Percentiles rank a stretch among this genome's conserved stretches.
phyloP scores from a whole-genome alignment of 2,797 vertebrate genomes.

The Fratercula arctica region DNA sequence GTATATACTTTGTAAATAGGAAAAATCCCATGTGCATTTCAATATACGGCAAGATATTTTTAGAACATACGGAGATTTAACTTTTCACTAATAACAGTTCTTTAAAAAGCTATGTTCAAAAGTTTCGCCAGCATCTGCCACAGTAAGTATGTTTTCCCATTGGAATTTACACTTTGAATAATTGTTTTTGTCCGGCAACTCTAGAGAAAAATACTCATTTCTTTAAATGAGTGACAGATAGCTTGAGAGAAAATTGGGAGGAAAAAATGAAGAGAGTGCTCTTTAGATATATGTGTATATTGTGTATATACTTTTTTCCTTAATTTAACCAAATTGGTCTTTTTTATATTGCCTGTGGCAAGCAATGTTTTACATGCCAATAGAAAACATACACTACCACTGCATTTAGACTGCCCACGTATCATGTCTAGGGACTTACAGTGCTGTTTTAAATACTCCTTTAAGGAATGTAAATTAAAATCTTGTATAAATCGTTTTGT shows the following conservation, averaged over 20 bases:
- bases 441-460: slow-evolving; percentile 56
- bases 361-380: slow-evolving; percentile 50
- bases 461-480: slow-evolving; percentile 67
- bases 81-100: background rate
- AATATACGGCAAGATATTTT: slow-evolving; percentile 1
- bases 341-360: slow-evolving; percentile 70
- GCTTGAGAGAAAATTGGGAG: background rate
- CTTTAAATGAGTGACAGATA: background rate
- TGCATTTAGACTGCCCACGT: background rate
- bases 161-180: slow-evolving; percentile 27
- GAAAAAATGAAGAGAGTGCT: background rate
- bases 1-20: slow-evolving; percentile 59
- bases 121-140: slow-evolving; percentile 4
- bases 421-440: background rate
- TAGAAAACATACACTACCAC: slow-evolving; percentile 1
- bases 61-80: background rate
- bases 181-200: background rate
- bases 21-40: slow-evolving; percentile 51
- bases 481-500: slow-evolving; percentile 69
- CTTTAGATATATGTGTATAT: slow-evolving; percentile 61
- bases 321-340: slow-evolving; percentile 73
- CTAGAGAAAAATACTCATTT: background rate
- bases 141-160: slow-evolving; percentile 11
- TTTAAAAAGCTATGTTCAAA: background rate
- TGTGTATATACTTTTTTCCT: slow-evolving; percentile 70